phyloP scores from a whole-genome alignment of 1,140 invertebrate genomes.

The Aphaenogaster floridana region DNA sequence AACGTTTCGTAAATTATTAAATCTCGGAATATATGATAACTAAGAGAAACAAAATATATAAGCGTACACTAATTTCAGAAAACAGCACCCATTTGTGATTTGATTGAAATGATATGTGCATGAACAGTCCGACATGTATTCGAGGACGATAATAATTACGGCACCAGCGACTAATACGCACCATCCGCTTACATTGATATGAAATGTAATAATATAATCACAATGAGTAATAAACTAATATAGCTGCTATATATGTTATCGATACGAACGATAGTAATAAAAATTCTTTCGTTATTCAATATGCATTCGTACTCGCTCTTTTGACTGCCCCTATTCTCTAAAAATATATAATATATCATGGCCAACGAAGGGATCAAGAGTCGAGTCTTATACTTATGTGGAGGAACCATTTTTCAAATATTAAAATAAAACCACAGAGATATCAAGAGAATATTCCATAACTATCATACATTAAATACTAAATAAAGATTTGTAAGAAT shows the following conservation, averaged over 20 bases:
- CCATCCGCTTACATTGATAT: conserved; percentile 67
- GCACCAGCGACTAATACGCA: conserved; percentile 39
- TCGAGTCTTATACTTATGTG: conserved; percentile 29
- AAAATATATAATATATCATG: conserved; percentile 42
- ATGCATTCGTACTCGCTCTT: not conserved
- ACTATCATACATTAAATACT: not conserved
- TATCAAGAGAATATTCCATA: not conserved
- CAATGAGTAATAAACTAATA: conserved; percentile 67
- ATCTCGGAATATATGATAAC: conserved; percentile 21
- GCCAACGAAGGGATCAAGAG: conserved; percentile 25
- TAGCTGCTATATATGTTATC: conserved; percentile 37
- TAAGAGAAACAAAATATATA: conserved; percentile 21
- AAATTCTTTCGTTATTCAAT: conserved; percentile 25
- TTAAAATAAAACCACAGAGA: conserved; percentile 18
- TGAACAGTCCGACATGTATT: conserved; percentile 38
- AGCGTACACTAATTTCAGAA: conserved; percentile 30
- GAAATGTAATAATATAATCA: conserved; percentile 73
- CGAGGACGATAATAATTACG: conserved; percentile 47
- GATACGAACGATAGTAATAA: conserved; percentile 62
- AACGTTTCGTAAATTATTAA: conserved; percentile 36
- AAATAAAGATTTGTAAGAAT: not conserved
- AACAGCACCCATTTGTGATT: conserved; percentile 44
- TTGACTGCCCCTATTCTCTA: conserved; percentile 42
- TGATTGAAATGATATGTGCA: conserved; percentile 71
- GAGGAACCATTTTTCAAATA: conserved; percentile 7